Evolutionary conservation across 1,140 invertebrate species (phyloP).

Genomic region (Idris sp.): DNA sequence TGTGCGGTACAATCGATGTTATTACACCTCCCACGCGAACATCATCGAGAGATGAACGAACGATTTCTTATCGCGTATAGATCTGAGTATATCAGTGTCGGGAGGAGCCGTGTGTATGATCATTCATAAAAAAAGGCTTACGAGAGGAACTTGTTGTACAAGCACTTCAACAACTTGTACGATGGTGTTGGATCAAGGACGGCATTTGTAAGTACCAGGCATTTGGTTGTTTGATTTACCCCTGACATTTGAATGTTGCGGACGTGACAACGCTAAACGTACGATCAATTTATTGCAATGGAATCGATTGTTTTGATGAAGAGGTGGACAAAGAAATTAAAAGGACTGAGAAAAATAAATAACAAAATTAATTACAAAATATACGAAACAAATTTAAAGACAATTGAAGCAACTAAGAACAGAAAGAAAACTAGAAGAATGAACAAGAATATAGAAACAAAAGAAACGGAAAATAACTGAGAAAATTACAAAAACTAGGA

Average conservation of each 20-base stretch:
- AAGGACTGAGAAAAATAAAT: no score
- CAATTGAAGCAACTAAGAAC: no score
- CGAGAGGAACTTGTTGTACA: conserved; percentile 38
- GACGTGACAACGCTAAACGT: conserved; percentile 41
- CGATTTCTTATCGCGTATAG: conserved; percentile 32
- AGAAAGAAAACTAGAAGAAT: no score
- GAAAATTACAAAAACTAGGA: no score
- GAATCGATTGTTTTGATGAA: conserved; percentile 25
- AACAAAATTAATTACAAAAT: no score
- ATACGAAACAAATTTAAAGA: no score
- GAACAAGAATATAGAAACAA: no score
- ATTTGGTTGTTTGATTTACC: conserved; percentile 52
- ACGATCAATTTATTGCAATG: conserved; percentile 25
- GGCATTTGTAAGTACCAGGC: conserved; percentile 21
- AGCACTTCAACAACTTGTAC: conserved; percentile 19
- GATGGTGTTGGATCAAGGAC: conserved; percentile 50
- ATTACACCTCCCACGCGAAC: conserved; percentile 23
- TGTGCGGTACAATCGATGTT: conserved; percentile 33
- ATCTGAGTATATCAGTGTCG: conserved; percentile 25
- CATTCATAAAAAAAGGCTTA: conserved; percentile 40
- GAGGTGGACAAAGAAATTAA: conserved; percentile 11
- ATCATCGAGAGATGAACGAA: conserved; percentile 34
- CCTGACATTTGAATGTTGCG: conserved; percentile 59
- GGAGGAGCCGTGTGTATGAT: conserved; percentile 13
- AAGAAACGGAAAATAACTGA: no score